A percentile compares a stretch with the other conserved stretches of the same genome.
These are phyloP conservation scores for Sycobia sp. DNA, from an alignment of 1,140 invertebrate genomes.

Conservation along the genomic window DNA sequence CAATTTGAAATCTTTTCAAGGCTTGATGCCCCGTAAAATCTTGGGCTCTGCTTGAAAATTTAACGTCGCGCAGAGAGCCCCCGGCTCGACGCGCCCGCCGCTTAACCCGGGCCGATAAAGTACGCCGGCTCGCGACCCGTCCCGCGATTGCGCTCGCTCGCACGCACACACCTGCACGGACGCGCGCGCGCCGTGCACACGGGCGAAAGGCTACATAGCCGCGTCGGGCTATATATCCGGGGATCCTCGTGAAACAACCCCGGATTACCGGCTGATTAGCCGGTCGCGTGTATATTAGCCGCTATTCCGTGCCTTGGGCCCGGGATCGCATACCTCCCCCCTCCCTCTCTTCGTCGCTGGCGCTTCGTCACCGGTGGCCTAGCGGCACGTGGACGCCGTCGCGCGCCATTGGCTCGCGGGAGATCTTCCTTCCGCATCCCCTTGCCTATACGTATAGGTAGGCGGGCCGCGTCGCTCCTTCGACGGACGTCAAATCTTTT, in stretches of 20 bases:
- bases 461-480: neutral
- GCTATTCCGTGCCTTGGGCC: too few species aligned
- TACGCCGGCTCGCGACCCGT: neutral
- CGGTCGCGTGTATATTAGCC: neutral
- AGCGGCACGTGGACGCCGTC: too few species aligned
- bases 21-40: too few species aligned
- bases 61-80: neutral
- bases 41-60: too few species aligned
- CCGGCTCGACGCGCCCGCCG: too few species aligned
- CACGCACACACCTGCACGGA: too few species aligned
- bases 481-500: slow-evolving; percentile 22
- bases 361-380: too few species aligned
- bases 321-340: neutral
- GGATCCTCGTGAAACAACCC: slow-evolving; percentile 1
- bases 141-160: neutral
- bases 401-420: neutral
- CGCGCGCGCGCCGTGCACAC: too few species aligned
- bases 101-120: neutral
- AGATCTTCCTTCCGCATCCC: neutral
- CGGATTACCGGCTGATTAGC: slow-evolving; percentile 24
- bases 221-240: too few species aligned
- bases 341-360: neutral
- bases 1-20: too few species aligned
- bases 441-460: neutral
- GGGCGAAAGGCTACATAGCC: too few species aligned